Base-by-base conservation (phyloP, 1,140 invertebrate species). In the Mactra quadrangularis region DNA sequence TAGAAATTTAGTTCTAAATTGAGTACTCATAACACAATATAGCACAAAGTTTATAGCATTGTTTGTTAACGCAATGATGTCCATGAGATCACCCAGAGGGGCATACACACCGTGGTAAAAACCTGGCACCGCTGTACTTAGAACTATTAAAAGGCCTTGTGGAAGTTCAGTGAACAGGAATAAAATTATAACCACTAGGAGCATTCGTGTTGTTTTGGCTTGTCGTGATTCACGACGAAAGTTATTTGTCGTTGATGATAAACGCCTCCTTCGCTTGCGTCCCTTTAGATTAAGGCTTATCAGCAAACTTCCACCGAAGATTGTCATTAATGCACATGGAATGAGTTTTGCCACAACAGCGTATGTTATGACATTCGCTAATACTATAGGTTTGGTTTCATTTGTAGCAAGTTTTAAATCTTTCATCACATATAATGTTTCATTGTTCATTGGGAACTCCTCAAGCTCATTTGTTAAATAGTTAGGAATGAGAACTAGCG, bases 11-110 rank as follows among this genome's bases (percentile, higher is more conserved):
- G 95, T 95, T 17, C 98, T 94, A 91, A 99, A 99, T 94, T 98
- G 97, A 45, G 96, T 94, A 52, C 96, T 97, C 98, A 99, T 99
- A 33, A 96, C 95, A 87, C 98, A 98, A 90, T 99, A 99, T 4
- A 99, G 94, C 29, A 99, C 95, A 90, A 99, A 98, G 89, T 98
- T 98, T 38, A 99, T 96, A 7, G 97, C 96, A 9, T 97, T 97
- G 92, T 98, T 99, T 47, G 98, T 92, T 17, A 99, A 93, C 0
- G 98, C 97, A 75, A 98, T 93, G 29, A 98, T 95, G 91, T 99
- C 98, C 96, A 98, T 97, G 9, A 98, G 88, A 89, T 98, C 97
- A 0, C 97, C 97, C 59, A 98, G 96, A 25, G 90, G 91, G 41
- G 88, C 77, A 85, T 94, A 94, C 27, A 94, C 89, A 60, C 89